These are phyloP conservation scores for Orussus abietinus DNA, from an alignment of 1,140 invertebrate genomes.

Conservation along the genomic window DNA sequence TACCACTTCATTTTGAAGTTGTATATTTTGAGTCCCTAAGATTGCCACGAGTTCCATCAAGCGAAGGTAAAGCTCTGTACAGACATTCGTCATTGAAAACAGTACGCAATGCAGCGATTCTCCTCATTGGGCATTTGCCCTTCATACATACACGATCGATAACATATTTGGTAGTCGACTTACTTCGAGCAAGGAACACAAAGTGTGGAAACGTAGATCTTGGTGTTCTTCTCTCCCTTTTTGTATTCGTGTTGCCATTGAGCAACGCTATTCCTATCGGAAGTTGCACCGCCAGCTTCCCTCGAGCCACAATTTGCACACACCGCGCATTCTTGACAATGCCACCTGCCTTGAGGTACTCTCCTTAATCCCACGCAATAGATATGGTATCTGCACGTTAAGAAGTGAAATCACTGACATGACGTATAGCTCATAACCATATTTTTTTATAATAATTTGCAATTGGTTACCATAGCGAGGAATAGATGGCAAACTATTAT, in stretches of 20 bases:
- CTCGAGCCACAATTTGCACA: slow-evolving; percentile 60
- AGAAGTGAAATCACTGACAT: slow-evolving; percentile 12
- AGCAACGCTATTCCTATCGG: slow-evolving; percentile 48
- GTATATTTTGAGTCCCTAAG: too few relatives aligned
- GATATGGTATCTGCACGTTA: slow-evolving; percentile 69
- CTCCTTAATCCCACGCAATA: slow-evolving; percentile 84
- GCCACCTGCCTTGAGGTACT: slow-evolving; percentile 86
- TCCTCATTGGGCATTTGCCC: too few relatives aligned
- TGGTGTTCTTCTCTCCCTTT: slow-evolving; percentile 54
- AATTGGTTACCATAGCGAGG: neutral
- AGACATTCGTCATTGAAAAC: too few relatives aligned
- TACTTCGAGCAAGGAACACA: slow-evolving; percentile 57
- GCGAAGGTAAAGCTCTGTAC: too few relatives aligned
- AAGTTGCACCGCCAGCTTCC: slow-evolving; percentile 48
- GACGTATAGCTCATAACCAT: too few relatives aligned
- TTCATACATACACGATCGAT: too few relatives aligned
- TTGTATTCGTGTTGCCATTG: slow-evolving; percentile 60
- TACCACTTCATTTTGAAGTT: too few relatives aligned
- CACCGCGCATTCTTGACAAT: slow-evolving; percentile 76
- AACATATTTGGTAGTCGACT: slow-evolving; percentile 23
- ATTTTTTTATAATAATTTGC: too few relatives aligned
- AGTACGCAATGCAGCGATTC: too few relatives aligned
- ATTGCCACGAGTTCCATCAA: too few relatives aligned
- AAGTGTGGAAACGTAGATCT: slow-evolving; percentile 53
- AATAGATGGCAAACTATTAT: too few relatives aligned